These are phyloP conservation scores for Forpus xanthops DNA, from an alignment of 2,797 vertebrate species.

Conservation along the genomic window DNA sequence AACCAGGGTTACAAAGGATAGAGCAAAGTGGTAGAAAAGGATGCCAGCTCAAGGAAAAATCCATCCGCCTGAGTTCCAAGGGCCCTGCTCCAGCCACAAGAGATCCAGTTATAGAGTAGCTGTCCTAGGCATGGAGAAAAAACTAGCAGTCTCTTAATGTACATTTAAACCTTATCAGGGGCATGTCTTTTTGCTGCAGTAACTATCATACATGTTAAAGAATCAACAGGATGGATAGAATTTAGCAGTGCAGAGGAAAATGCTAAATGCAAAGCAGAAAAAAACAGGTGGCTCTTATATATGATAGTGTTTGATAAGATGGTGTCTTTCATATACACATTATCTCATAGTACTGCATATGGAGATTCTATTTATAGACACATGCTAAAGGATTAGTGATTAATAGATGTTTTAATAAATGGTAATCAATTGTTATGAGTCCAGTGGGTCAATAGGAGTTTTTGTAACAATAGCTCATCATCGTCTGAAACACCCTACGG, in stretches of 20 bases:
- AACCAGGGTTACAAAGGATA: neutral
- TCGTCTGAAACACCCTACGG: neutral
- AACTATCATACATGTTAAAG: neutral
- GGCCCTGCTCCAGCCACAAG: neutral
- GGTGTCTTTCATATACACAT: neutral
- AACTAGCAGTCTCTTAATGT: neutral
- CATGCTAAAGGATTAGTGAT: neutral
- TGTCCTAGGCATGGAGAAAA: neutral
- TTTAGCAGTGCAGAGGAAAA: neutral
- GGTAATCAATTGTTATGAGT: neutral
- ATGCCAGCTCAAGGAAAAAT: neutral
- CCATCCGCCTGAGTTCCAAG: neutral
- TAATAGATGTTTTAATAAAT: constrained; percentile 22
- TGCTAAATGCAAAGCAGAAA: neutral
- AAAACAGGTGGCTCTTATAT: neutral
- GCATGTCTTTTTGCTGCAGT: neutral
- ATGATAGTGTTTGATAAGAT: neutral
- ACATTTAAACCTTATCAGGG: neutral
- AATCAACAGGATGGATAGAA: neutral
- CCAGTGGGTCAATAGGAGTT: neutral
- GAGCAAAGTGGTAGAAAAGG: neutral
- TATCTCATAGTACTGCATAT: neutral
- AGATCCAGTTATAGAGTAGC: neutral
- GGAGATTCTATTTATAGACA: neutral
- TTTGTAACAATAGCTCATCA: neutral